Conservation (phyloP, 1,140 invertebrate species). For the Euborellia annulipes region DNA sequence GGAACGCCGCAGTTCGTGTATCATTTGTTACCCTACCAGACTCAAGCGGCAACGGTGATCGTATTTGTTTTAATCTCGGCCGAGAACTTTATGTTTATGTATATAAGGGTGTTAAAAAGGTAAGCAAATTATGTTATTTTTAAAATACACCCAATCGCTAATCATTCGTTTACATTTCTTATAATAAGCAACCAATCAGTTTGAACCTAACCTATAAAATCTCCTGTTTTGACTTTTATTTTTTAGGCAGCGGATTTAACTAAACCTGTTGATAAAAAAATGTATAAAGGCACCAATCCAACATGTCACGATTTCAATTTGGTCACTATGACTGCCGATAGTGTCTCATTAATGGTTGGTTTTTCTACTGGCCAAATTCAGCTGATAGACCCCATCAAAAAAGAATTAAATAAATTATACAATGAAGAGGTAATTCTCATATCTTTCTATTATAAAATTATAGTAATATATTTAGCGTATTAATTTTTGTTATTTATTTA, state of each 20-base stretch:
- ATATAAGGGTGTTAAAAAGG: slow-evolving; percentile 90
- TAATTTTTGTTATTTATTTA: neutral
- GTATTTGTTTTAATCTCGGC: slow-evolving; percentile 95
- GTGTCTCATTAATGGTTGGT: slow-evolving; percentile 78
- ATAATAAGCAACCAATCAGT: neutral
- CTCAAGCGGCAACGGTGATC: slow-evolving; percentile 48
- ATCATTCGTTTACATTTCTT: neutral
- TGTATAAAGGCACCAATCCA: slow-evolving; percentile 97
- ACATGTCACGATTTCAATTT: slow-evolving; percentile 98
- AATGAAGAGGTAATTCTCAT: slow-evolving; percentile 81
- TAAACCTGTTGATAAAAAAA: slow-evolving; percentile 92
- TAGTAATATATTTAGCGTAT: neutral
- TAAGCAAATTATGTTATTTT: slow-evolving; percentile 26
- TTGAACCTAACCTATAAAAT: slow-evolving; percentile 21
- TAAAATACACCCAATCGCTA: neutral
- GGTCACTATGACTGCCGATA: slow-evolving; percentile 60
- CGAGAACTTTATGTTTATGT: slow-evolving; percentile 94
- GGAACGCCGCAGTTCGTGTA: slow-evolving; percentile 68
- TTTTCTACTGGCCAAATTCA: slow-evolving; percentile 97
- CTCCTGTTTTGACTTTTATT: slow-evolving; percentile 11
- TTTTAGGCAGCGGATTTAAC: slow-evolving; percentile 78
- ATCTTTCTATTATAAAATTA: neutral
- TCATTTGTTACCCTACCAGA: slow-evolving; percentile 76
- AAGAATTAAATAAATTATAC: slow-evolving; percentile 89
- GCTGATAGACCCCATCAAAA: slow-evolving; percentile 90